These are phyloP conservation scores for Brachylomia viminalis DNA, from an alignment of 2,888 invertebrate genomes.

Conservation along the genomic window DNA sequence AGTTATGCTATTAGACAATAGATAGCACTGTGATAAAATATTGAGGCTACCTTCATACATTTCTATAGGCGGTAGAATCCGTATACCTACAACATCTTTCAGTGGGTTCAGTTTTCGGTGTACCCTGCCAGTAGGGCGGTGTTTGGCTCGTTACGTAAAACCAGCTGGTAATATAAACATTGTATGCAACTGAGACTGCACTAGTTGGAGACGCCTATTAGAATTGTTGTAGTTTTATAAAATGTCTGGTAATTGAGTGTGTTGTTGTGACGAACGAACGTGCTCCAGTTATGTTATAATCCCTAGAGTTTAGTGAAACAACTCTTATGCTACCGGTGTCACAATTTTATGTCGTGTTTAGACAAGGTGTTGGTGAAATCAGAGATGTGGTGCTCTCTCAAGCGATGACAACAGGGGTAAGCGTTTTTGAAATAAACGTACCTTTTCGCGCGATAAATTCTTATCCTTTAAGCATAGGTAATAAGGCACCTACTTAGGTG, in stretches of 20 bases:
- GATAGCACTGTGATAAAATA: slow-evolving; percentile 66
- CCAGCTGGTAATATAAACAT: slow-evolving; percentile 82
- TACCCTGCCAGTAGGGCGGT: slow-evolving; percentile 85
- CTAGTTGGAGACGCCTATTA: slow-evolving; percentile 26
- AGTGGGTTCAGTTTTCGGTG: slow-evolving; percentile 86
- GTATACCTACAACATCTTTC: slow-evolving; percentile 76
- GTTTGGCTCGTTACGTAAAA: slow-evolving; percentile 86
- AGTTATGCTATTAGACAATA: slow-evolving; percentile 74
- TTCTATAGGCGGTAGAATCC: slow-evolving; percentile 44
- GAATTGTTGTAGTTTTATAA: slow-evolving; percentile 15
- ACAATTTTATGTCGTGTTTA: slow-evolving; percentile 81
- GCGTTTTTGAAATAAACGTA: slow-evolving; percentile 37
- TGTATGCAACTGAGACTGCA: slow-evolving; percentile 55
- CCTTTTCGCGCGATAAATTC: slow-evolving; percentile 9
- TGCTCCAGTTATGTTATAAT: slow-evolving; percentile 57
- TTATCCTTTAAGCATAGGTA: neutral
- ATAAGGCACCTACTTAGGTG: neutral
- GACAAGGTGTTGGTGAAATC: slow-evolving; percentile 81
- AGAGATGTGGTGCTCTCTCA: slow-evolving; percentile 84
- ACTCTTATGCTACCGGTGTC: slow-evolving; percentile 77
- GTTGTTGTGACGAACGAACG: slow-evolving; percentile 24
- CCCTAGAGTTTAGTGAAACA: slow-evolving; percentile 73
- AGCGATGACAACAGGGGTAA: slow-evolving; percentile 88
- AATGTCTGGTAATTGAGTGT: slow-evolving; percentile 23
- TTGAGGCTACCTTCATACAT: slow-evolving; percentile 9